Conservation (phyloP, 2,113 vertebrate species). For the Chrysemys picta region DNA sequence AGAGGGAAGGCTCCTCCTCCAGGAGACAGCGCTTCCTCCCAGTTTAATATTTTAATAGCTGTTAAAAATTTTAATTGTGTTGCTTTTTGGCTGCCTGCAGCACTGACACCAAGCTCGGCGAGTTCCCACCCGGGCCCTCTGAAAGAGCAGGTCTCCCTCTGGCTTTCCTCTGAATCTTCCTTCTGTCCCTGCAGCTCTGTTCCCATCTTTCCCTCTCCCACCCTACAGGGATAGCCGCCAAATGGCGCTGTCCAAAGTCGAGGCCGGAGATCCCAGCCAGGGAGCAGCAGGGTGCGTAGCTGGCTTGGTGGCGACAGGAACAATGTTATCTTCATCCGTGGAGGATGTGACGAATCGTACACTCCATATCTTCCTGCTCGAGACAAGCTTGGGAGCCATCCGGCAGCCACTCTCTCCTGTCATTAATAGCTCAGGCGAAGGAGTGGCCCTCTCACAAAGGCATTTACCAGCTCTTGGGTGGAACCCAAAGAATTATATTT, state of each 20-base stretch:
- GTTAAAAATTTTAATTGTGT: background rate
- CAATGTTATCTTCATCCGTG: background rate
- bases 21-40: background rate
- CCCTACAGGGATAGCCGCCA: background rate
- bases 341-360: background rate
- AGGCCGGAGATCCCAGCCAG: background rate
- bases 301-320: background rate
- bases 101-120: fast-evolving
- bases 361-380: background rate
- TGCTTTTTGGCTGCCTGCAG: background rate
- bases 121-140: fast-evolving
- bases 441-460: fast-evolving
- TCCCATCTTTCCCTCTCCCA: background rate
- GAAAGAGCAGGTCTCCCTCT: background rate
- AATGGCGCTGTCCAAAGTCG: too few relatives aligned
- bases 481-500: fast-evolving
- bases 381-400: background rate
- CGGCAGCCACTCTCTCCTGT: background rate
- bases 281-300: background rate
- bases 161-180: background rate
- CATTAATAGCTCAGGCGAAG: background rate
- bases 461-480: fast-evolving
- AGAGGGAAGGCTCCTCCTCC: background rate
- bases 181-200: background rate
- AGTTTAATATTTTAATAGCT: conserved; percentile 1